Evolutionary conservation across 2,888 invertebrate species (phyloP).

Genomic region (Anticlea derivata): DNA sequence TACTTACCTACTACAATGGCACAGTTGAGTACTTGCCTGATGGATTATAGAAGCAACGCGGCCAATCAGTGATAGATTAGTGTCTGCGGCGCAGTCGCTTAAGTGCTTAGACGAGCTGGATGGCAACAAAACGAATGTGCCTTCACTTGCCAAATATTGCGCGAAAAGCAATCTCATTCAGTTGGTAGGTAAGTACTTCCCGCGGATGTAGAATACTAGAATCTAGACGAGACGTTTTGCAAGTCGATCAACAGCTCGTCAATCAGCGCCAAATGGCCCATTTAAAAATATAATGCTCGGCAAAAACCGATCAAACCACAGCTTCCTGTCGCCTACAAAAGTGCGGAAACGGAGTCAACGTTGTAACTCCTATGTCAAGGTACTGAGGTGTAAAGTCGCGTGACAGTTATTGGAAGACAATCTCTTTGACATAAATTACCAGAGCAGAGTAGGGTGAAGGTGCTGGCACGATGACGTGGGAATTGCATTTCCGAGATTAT

Average conservation of each 20-base stretch:
- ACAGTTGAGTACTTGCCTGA: not conserved
- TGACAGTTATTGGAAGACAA: constrained; percentile 9
- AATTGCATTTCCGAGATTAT: constrained; percentile 6
- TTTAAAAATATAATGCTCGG: constrained; percentile 15
- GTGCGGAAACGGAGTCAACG: constrained; percentile 26
- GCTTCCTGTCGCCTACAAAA: constrained; percentile 28
- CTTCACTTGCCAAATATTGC: no score
- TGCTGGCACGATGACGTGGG: constrained; percentile 2
- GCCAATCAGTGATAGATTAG: not conserved
- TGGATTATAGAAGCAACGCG: not conserved
- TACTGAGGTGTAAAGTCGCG: constrained; percentile 1
- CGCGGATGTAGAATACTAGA: not conserved
- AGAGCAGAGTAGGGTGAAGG: constrained; percentile 10
- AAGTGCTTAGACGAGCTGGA: no score
- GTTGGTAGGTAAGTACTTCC: not conserved
- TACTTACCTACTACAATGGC: not conserved
- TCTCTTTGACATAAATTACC: constrained; percentile 10
- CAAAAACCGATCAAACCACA: constrained; percentile 27
- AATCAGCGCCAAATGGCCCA: constrained; percentile 24
- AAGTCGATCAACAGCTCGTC: constrained; percentile 12
- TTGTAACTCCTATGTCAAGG: constrained; percentile 7
- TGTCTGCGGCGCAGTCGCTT: not conserved
- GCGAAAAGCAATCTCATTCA: not conserved
- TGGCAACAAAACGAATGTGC: no score
- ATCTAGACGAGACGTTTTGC: not conserved